These are phyloP conservation scores for Lathronympha strigana DNA, from an alignment of 2,888 invertebrate genomes.

Conservation along the genomic window DNA sequence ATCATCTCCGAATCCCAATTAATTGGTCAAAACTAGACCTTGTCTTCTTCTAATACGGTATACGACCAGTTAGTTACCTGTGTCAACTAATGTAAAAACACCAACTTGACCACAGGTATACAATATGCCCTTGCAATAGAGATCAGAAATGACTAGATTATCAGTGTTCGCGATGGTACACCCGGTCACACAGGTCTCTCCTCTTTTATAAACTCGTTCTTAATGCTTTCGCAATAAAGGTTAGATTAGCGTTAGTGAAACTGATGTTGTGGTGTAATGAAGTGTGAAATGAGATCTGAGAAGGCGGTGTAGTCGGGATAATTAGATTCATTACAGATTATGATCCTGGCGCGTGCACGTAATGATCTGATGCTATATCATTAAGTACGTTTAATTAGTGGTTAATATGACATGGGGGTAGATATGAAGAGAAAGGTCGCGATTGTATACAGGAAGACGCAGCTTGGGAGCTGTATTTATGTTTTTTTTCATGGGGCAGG, in stretches of 20 bases:
- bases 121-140: no score
- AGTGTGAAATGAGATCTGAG: conserved; percentile 28
- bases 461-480: no score
- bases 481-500: no score
- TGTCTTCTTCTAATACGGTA: background rate
- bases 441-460: no score
- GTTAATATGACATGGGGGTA: background rate
- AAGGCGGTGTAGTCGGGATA: conserved; percentile 2
- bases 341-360: conserved; percentile 14
- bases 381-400: conserved; percentile 11
- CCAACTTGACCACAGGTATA: no score
- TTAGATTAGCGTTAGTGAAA: background rate
- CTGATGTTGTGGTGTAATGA: conserved; percentile 12
- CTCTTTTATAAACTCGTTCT: background rate
- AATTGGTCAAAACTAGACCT: background rate
- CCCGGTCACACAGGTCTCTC: background rate
- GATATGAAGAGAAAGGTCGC: background rate
- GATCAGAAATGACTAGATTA: no score
- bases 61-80: background rate
- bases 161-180: no score
- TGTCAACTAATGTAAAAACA: no score
- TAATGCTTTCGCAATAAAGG: background rate
- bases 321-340: conserved; percentile 24
- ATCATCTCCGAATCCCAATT: background rate
- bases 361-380: conserved; percentile 6